Conservation (phyloP, 2,113 vertebrate species). For the Pteropus alecto region DNA sequence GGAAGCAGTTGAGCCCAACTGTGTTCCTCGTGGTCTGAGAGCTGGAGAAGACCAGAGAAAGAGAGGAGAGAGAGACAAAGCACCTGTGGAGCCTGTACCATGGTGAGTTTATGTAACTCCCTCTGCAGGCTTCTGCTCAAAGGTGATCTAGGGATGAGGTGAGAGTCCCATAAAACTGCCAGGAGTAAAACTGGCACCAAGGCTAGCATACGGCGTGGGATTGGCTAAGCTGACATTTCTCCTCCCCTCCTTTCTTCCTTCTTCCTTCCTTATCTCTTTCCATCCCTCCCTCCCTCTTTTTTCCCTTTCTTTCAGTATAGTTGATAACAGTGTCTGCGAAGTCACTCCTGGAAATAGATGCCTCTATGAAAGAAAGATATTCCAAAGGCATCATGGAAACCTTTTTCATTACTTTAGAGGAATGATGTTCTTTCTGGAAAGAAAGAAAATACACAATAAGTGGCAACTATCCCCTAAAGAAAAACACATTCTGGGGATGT, state of each 20-base stretch:
- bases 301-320: not conserved
- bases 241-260: not conserved
- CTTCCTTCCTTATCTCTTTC: not conserved
- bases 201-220: accelerated
- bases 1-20: not conserved
- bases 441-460: conserved; percentile 51
- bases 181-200: not conserved
- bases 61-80: not conserved
- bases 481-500: conserved; percentile 57
- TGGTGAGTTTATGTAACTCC: not conserved
- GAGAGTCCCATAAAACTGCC: not conserved
- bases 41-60: not conserved
- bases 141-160: not conserved
- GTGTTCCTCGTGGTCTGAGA: not conserved
- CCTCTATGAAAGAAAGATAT: not conserved
- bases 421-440: conserved; percentile 60
- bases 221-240: not conserved
- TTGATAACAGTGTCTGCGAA: not conserved
- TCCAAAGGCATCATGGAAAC: not conserved
- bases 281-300: no score
- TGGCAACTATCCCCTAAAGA: conserved; percentile 57
- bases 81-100: not conserved
- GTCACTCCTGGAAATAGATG: conserved; percentile 38
- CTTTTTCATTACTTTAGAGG: conserved; percentile 55
- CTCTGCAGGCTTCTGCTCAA: no score